Base-by-base conservation (phyloP, 1,140 invertebrate genomes). In the Plectrocnemia conspersa region DNA sequence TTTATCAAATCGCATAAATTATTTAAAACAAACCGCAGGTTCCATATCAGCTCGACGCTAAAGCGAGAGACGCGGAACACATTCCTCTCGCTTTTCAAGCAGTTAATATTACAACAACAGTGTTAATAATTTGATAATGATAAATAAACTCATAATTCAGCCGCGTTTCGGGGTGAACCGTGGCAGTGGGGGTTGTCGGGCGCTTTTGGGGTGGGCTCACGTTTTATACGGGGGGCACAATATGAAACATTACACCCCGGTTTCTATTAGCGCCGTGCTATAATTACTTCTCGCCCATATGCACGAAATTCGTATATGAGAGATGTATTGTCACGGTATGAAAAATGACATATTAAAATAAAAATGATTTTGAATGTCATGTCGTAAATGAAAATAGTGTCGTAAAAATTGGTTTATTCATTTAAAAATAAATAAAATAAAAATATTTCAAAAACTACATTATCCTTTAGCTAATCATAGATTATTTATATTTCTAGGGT, bases 111-210 rank as follows among this genome's bases (percentile, higher is more conserved):
- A 61, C 49, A 56, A 56, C 38, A 47, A 42, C 56, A 65, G 66
- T 66, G 68, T 71, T 71, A 69, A 73, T 68, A 74, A 75, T 75
- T 75, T 71, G 73, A 72, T 75, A 74, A 74, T 74, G 73, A 75
- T 74, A 74, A 74, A 74, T 74, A 75, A 75, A 74, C 73, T 70
- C 72, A 74, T 75, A 75, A 75, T 74, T 74, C 61, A 68, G 58
- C 64, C 58, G n/a, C 19, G 62, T 56, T 68, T 11, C 16, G 19
- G 53, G 42, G 36, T 11, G n/a, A 42, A 10, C 40, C 40, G 4
- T 22, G 40, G 1, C 2, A 18, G 36, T 40, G 36, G 15, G 44
- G 53, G 55, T 15, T 11, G 25, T 2, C 21, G 46, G 25, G 46
- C 3, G 46, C 6, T 19, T 46, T 21, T 10, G 23, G 23, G 11